Base-by-base conservation (phyloP, 1,140 invertebrate species). In the Drosophila watanabei region DNA sequence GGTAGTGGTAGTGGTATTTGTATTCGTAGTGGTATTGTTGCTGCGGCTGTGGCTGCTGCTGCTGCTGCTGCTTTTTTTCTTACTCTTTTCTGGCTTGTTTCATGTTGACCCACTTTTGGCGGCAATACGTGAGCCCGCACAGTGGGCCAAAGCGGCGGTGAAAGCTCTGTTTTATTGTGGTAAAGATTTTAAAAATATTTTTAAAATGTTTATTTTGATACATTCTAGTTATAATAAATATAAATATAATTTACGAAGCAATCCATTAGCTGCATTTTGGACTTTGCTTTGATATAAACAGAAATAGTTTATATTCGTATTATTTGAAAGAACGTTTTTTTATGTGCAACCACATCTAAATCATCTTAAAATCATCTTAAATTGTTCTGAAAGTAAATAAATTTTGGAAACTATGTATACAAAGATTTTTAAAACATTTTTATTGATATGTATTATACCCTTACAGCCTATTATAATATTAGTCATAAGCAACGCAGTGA, bases 51-150 rank as follows among this genome's bases (percentile, higher is more conserved):
- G 56, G 84, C 63, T 64, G 79, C 62, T 79, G 69, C 58, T 41
- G 84, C 63, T 64, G 79, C 62, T 79, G 69, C 58, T 41, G 62
- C 51, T 82, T 86, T 79, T 72, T 79, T 75, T 51, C 62, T 64
- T 70, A 51, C 54, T 72, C 51, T 79, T 89, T 85, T 81, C 79
- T 89, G 85, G 81, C 82, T 90, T 77, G 81, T 85, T 89, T 89
- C 78, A 90, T 85, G 86, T 72, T 89, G 85, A 89, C 85, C 85
- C 86, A 89, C 85, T 89, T 89, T 89, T 89, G 59, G 73, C 59
- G 75, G 73, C 86, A 69, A 75, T 89, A 89, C 86, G 85, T 90
- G 85, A 61, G 80, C 24, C 41, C 49, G 75, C 75, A 89, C 85
- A 85, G 85, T 89, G 86, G 86, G 20, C 8, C 54, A 18, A 30